phyloP scores from a whole-genome alignment of 1,140 invertebrate genomes.

The Metaphire vulgaris region DNA sequence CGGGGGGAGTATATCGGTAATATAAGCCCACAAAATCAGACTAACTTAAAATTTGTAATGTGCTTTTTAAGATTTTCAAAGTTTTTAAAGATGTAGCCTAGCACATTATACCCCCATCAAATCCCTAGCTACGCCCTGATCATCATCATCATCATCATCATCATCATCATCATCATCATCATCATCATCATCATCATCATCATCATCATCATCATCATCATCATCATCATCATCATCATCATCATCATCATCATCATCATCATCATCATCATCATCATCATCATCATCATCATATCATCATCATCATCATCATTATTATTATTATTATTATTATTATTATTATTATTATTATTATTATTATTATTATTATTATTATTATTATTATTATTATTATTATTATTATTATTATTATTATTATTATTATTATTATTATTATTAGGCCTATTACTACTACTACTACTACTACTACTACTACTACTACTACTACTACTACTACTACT shows the following conservation, averaged over 20 bases:
- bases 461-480: not conserved
- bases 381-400: not conserved
- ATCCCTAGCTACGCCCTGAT: too few relatives aligned
- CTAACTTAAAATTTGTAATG: too few relatives aligned
- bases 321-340: not conserved
- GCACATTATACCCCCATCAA: too few relatives aligned
- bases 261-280: slow-evolving; percentile 2
- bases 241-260: slow-evolving; percentile 3
- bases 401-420: not conserved
- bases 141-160: not conserved
- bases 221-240: slow-evolving; percentile 2
- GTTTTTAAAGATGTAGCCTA: too few relatives aligned
- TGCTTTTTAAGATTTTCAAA: too few relatives aligned
- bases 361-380: not conserved
- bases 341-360: not conserved
- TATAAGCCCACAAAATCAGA: too few relatives aligned
- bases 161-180: slow-evolving; percentile 2
- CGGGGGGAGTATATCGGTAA: too few relatives aligned
- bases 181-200: slow-evolving; percentile 3
- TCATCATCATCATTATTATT: not conserved
- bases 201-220: slow-evolving; percentile 2
- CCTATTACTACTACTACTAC: not conserved
- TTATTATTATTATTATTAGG: not conserved
- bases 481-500: not conserved
- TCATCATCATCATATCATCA: not conserved